These are phyloP conservation scores for Butorides virescens DNA, from an alignment of 2,113 vertebrate species.

Conservation along the genomic window DNA sequence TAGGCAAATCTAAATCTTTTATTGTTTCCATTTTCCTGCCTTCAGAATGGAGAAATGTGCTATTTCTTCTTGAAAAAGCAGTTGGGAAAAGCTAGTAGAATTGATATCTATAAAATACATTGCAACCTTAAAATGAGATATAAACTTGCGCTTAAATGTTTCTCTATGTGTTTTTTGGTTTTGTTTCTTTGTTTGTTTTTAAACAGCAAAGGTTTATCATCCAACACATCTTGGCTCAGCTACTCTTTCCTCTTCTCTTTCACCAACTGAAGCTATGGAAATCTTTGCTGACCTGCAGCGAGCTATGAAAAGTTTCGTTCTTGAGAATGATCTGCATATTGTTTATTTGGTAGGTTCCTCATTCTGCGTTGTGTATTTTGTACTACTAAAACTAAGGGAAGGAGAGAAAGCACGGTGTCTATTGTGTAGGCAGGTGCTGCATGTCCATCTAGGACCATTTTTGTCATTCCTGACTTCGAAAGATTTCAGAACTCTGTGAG, in stretches of 20 bases:
- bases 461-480: background rate
- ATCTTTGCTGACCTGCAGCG: conserved; percentile 97
- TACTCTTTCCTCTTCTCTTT: conserved; percentile 93
- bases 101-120: background rate
- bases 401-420: background rate
- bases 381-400: background rate
- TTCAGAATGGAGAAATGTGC: background rate
- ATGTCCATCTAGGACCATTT: background rate
- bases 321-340: conserved; percentile 95
- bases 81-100: background rate
- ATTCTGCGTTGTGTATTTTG: background rate
- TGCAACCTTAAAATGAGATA: background rate
- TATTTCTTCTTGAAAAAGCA: background rate
- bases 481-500: background rate
- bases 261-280: conserved; percentile 89
- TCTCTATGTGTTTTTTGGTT: background rate
- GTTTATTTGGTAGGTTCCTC: conserved; percentile 87
- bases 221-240: conserved; percentile 92
- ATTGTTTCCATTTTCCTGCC: background rate
- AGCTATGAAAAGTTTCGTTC: conserved; percentile 97
- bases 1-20: background rate
- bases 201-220: conserved; percentile 81
- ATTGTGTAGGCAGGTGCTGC: background rate
- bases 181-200: background rate
- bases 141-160: background rate